A percentile compares a stretch with the other conserved stretches of the same genome.
These are phyloP conservation scores for Andricus curvator DNA, from an alignment of 2,888 invertebrate genomes.

Conservation along the genomic window DNA sequence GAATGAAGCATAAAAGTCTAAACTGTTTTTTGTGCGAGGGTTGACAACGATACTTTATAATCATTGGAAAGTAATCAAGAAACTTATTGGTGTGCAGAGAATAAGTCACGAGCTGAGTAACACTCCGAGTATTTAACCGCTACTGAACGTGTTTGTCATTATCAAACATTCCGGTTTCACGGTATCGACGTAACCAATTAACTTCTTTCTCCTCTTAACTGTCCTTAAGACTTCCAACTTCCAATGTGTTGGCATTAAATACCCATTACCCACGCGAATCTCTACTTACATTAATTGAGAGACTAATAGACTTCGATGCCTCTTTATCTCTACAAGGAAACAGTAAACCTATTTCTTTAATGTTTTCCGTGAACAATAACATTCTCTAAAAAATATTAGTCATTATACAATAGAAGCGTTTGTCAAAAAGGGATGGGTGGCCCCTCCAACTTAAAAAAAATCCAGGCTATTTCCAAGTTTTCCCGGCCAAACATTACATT, in stretches of 20 bases:
- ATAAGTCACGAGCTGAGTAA: constrained; percentile 31
- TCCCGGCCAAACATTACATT: no score
- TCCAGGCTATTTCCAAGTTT: no score
- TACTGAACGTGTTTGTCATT: constrained; percentile 43
- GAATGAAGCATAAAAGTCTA: neutral
- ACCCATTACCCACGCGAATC: constrained; percentile 58
- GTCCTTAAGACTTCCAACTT: constrained; percentile 43
- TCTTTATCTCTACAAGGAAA: neutral
- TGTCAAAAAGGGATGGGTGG: no score
- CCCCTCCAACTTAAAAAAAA: no score
- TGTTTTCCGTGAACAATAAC: no score
- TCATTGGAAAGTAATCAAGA: constrained; percentile 50
- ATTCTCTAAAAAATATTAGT: neutral
- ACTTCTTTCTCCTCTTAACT: constrained; percentile 43
- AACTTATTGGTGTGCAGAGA: constrained; percentile 24
- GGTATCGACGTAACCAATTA: constrained; percentile 53
- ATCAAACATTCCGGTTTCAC: constrained; percentile 51
- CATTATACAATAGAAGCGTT: no score
- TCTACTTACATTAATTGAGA: constrained; percentile 57
- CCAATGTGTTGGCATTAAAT: constrained; percentile 50
- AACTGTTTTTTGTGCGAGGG: neutral
- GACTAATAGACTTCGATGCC: constrained; percentile 2
- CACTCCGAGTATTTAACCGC: constrained; percentile 15
- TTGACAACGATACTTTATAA: constrained; percentile 50
- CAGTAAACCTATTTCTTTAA: no score